phyloP scores from a whole-genome alignment of 2,888 invertebrate genomes.

The Agriopis marginaria region DNA sequence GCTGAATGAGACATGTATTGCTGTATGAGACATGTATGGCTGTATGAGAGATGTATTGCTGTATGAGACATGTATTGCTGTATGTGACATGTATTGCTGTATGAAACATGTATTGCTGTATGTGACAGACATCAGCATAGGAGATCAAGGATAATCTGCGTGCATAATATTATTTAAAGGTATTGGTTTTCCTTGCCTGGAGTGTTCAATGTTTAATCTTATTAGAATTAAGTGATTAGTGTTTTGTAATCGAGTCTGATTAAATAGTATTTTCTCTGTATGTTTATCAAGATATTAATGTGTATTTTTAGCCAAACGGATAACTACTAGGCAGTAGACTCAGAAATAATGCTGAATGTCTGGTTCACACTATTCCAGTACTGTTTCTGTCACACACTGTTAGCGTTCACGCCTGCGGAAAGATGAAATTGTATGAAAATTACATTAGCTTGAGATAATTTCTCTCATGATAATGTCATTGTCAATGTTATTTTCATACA shows the following conservation, averaged over 20 bases:
- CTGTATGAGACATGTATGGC: too few species aligned
- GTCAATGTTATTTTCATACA: too few species aligned
- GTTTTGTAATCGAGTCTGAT: slow-evolving; percentile 42
- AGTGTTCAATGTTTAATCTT: slow-evolving; percentile 63
- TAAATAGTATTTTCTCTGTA: slow-evolving; percentile 10
- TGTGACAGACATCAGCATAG: too few species aligned
- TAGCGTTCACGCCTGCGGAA: too few species aligned
- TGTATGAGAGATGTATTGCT: too few species aligned
- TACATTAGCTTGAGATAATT: too few species aligned
- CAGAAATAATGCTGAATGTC: not conserved
- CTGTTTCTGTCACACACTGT: not conserved
- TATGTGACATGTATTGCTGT: too few species aligned
- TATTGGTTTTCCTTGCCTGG: slow-evolving; percentile 54
- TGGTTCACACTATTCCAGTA: not conserved
- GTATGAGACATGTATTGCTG: too few species aligned
- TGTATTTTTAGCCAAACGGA: slow-evolving; percentile 1
- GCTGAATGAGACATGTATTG: too few species aligned
- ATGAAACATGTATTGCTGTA: too few species aligned
- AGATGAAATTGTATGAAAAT: too few species aligned
- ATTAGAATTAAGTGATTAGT: slow-evolving; percentile 38
- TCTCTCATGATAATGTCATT: too few species aligned
- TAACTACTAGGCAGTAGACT: not conserved
- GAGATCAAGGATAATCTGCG: slow-evolving; percentile 15
- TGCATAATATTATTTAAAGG: slow-evolving; percentile 48
- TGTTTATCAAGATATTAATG: not conserved